Evolutionary conservation across 2,113 vertebrate genomes (phyloP).

Genomic region (Oceanodroma tethys): DNA sequence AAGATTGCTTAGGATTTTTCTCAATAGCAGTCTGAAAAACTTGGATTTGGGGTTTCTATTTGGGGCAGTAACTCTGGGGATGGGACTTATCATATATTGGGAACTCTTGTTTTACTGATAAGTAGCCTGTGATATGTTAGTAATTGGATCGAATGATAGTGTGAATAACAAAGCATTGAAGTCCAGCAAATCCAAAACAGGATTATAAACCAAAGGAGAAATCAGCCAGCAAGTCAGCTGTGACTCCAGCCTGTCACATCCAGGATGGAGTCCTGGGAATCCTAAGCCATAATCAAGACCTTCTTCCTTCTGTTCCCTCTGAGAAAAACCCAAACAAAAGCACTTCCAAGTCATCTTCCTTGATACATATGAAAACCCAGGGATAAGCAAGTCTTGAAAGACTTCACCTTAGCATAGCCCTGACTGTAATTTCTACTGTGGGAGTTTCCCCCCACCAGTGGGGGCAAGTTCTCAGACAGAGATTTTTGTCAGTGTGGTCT

Average conservation of each 20-base stretch:
- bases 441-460: too few species aligned
- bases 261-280: not conserved
- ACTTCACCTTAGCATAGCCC: not conserved
- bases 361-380: rapidly evolving
- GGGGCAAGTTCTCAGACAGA: not conserved
- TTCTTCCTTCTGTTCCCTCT: not conserved
- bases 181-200: not conserved
- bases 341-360: not conserved
- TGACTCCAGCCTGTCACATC: too few species aligned
- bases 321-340: not conserved
- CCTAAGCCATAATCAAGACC: not conserved
- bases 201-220: not conserved
- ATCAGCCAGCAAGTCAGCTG: not conserved
- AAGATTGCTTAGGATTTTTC: not conserved
- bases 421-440: not conserved
- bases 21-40: not conserved
- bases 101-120: not conserved
- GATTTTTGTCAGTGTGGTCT: not conserved
- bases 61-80: not conserved
- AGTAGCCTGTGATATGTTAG: not conserved
- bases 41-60: not conserved
- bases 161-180: not conserved
- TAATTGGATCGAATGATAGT: not conserved
- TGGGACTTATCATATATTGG: not conserved
- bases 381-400: not conserved